Conservation (phyloP, 2,113 vertebrate species). For the Synchiropus splendidus region DNA sequence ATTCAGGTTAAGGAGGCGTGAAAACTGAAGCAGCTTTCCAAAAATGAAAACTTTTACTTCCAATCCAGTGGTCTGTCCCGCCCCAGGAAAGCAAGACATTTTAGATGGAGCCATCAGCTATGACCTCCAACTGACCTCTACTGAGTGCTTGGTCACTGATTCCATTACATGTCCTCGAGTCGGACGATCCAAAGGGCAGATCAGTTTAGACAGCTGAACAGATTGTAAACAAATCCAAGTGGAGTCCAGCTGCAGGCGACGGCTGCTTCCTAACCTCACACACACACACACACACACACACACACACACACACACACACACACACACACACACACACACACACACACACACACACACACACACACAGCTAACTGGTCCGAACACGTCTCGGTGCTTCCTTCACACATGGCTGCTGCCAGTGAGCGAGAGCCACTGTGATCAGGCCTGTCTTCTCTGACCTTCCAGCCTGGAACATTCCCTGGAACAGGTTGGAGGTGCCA, state of each 20-base stretch:
- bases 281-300: constrained; percentile 12
- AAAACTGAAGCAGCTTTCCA: no score
- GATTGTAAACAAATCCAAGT: constrained; percentile 25
- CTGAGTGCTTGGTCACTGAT: neutral
- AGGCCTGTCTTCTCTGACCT: constrained; percentile 8
- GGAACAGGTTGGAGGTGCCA: neutral
- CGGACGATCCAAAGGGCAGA: constrained; percentile 15
- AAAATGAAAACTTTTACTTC: no score
- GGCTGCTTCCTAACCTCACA: neutral
- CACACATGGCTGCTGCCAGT: constrained; percentile 18
- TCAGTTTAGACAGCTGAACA: constrained; percentile 7
- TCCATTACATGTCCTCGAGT: neutral
- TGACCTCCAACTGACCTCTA: no score
- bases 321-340: constrained; percentile 1
- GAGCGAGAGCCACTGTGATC: constrained; percentile 9
- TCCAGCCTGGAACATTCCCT: constrained; percentile 4
- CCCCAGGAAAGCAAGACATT: neutral
- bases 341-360: neutral
- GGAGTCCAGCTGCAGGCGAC: constrained; percentile 8
- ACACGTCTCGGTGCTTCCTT: constrained; percentile 4
- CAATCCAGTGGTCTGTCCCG: no score
- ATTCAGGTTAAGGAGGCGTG: no score
- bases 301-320: neutral
- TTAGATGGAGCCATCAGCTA: no score
- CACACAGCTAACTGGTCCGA: neutral